Evolutionary conservation across 2,113 vertebrate genomes (phyloP).

Genomic region (Vulpes lagopus): DNA sequence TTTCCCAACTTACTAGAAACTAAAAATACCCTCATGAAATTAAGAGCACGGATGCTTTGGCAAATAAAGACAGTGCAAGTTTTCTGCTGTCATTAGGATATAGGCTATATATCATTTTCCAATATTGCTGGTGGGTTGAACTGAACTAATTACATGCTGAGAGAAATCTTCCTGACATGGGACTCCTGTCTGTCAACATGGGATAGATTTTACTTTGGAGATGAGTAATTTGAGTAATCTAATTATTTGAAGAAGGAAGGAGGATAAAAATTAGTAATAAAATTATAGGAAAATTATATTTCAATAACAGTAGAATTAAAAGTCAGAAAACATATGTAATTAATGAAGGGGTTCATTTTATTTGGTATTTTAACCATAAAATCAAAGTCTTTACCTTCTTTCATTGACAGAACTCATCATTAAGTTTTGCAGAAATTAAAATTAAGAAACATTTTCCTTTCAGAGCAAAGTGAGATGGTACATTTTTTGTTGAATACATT

Average conservation of each 20-base stretch:
- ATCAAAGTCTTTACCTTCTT: background rate
- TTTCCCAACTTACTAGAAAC: slow-evolving; percentile 70
- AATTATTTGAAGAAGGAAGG: background rate
- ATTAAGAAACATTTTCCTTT: background rate
- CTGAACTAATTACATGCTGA: background rate
- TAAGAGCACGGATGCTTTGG: slow-evolving; percentile 8
- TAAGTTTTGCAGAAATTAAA: background rate
- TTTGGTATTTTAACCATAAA: background rate
- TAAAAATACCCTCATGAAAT: slow-evolving; percentile 72
- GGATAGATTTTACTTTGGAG: slow-evolving; percentile 33
- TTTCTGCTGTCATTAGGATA: slow-evolving; percentile 14
- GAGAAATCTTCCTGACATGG: background rate
- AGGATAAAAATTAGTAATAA: slow-evolving; percentile 1
- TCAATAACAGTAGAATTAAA: slow-evolving; percentile 20
- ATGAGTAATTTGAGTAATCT: background rate
- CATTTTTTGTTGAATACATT: background rate
- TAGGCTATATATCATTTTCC: background rate
- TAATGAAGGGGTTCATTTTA: background rate
- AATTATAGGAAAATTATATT: background rate
- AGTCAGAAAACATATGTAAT: background rate
- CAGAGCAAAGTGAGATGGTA: background rate
- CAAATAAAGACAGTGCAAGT: background rate
- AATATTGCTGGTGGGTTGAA: background rate
- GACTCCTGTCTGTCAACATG: background rate
- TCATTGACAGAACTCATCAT: background rate